Evolutionary conservation across 2,888 invertebrate species (phyloP), one percentile per base, ranked within the genome.

Genomic region (Cryptophagus acutangulus): DNA sequence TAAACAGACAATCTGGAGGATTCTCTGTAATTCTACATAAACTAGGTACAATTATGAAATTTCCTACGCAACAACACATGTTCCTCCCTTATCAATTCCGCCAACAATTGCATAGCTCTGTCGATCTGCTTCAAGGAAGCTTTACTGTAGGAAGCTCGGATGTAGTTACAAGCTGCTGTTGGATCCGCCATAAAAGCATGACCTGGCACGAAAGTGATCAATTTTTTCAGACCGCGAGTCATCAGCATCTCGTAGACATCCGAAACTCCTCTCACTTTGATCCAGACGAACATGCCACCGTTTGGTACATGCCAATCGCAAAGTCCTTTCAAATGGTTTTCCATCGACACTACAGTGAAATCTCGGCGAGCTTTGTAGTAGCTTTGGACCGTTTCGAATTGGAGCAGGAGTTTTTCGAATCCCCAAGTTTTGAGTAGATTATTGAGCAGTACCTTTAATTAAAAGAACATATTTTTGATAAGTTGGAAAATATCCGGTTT

Each of bases 231-330:
- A 0, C 85, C 87, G 36, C 81, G 76, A 36, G 78, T 74, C 71
- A 79, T 76, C 9, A 87, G 78, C 79, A 88, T 79, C 40, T 81
- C 76, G 64, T 80, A 80, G 1, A 86, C 82, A 59, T 88, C 86
- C 1, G 75, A 69, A 0, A 88, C 74, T 0, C 77, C 81, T 2
- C 69, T 70, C 0, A 87, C 77, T 54, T 78, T 76, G 35, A 87
- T 70, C 88, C 88, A 89, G 25, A 87, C 72, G 67, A 87, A 88
- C 74, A 88, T 80, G 0, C 88, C 88, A 2, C 83, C 87, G 2
- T 70, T 64, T 0, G 89, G 88, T 15, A 74, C 61, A 1, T 67
- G 59, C 77, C 84, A 87, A 41, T 81, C 79, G 2, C 78, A 81
- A 2, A 85, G 61, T 33, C 77, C 79, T 71, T 63, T 54, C 13